phyloP scores from a whole-genome alignment of 2,797 vertebrate species.

The Acipenser ruthenus region DNA sequence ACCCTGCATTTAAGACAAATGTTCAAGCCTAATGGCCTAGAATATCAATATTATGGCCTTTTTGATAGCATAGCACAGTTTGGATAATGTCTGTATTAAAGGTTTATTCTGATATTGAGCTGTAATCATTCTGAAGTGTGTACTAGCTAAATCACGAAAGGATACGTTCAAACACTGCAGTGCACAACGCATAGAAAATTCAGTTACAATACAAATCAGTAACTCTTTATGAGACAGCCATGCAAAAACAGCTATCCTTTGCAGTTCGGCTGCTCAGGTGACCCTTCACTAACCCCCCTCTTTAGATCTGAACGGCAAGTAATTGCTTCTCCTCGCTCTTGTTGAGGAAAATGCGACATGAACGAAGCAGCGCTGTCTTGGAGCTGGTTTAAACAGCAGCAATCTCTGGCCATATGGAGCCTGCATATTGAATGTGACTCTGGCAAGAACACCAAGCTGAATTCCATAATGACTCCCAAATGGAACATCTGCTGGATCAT shows the following conservation, averaged over 20 bases:
- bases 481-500: neutral
- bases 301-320: neutral
- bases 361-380: neutral
- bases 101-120: neutral
- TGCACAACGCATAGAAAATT: neutral
- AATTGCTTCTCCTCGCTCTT: neutral
- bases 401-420: neutral
- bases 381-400: neutral
- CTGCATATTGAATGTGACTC: neutral
- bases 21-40: too few species aligned
- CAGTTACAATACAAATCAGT: neutral
- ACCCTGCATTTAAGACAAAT: too few species aligned
- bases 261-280: neutral
- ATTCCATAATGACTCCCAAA: constrained; percentile 2
- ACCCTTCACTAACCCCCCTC: neutral
- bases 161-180: neutral
- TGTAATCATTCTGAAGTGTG: neutral
- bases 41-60: too few species aligned
- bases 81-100: too few species aligned
- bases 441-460: neutral
- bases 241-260: neutral
- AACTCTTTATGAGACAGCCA: neutral
- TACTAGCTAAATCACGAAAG: neutral
- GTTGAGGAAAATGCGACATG: neutral
- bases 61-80: too few species aligned